Percentiles rank a stretch among this genome's conserved stretches.
These are phyloP conservation scores for Meloidogyne hapla DNA, from an alignment of 1,140 invertebrate species.

Conservation along the genomic window DNA sequence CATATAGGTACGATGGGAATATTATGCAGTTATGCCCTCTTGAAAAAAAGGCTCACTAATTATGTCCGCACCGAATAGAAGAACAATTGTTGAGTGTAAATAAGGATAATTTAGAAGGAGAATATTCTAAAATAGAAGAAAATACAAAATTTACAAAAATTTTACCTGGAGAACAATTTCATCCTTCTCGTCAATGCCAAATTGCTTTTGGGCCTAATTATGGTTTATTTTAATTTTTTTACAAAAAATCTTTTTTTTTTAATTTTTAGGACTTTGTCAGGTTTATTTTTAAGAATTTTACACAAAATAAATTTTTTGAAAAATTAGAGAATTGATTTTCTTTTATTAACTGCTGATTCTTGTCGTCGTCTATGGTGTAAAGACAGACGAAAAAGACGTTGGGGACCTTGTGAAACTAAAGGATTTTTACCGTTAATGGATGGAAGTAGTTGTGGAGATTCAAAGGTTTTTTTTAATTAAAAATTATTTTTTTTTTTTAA, in stretches of 20 bases:
- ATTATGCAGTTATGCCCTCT: no score
- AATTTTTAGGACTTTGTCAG: constrained; percentile 16
- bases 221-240: constrained; percentile 27
- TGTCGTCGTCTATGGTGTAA: constrained; percentile 59
- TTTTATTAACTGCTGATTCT: constrained; percentile 35
- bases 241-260: background rate
- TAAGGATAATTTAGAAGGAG: no score
- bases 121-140: background rate
- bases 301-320: constrained; percentile 12
- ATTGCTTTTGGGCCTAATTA: constrained; percentile 55
- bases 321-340: constrained; percentile 18
- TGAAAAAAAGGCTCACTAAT: no score
- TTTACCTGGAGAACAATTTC: constrained; percentile 39
- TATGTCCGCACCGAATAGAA: no score
- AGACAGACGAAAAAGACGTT: constrained; percentile 41
- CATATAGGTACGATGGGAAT: no score
- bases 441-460: constrained; percentile 49
- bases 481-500: background rate
- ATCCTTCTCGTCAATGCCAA: constrained; percentile 48
- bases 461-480: constrained; percentile 35
- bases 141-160: background rate
- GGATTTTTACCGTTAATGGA: constrained; percentile 55
- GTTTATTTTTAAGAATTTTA: constrained; percentile 31
- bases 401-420: constrained; percentile 51
- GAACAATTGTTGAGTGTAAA: background rate